A percentile compares a stretch with the other conserved stretches of the same genome.
These are phyloP conservation scores for Periophthalmus modestus DNA, from an alignment of 2,113 vertebrate genomes.

Conservation along the genomic window DNA sequence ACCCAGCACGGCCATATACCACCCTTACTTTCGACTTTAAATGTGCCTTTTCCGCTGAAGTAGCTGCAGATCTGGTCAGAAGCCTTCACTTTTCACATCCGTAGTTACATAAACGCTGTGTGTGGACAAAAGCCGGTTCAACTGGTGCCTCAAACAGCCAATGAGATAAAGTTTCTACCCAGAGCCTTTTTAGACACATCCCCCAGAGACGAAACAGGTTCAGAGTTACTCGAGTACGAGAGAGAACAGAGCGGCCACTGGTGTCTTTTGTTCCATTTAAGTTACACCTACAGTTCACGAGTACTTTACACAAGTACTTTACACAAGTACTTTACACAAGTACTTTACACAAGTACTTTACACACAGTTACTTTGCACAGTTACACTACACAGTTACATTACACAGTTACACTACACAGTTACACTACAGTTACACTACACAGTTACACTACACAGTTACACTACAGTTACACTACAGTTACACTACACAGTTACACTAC, in stretches of 20 bases:
- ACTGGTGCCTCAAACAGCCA: constrained; percentile 37
- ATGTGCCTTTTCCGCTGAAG: not conserved
- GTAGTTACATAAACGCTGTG: constrained; percentile 23
- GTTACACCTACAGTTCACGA: too few species aligned
- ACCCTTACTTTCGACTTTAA: not conserved
- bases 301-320: too few species aligned
- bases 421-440: too few species aligned
- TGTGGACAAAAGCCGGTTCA: constrained; percentile 48
- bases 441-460: too few species aligned
- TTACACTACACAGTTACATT: too few species aligned
- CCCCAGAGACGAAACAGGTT: not conserved
- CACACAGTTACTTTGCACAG: too few species aligned
- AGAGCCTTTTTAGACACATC: not conserved
- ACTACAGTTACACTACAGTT: too few species aligned
- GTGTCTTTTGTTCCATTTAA: not conserved
- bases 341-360: too few species aligned
- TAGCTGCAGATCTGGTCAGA: not conserved
- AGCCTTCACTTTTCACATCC: not conserved
- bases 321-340: too few species aligned
- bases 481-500: too few species aligned
- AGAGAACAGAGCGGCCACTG: not conserved
- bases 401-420: too few species aligned
- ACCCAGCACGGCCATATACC: not conserved
- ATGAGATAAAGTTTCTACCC: constrained; percentile 23
- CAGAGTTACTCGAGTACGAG: not conserved